Conservation (phyloP, 2,888 invertebrate genomes). For the Ectropis crepuscularia region DNA sequence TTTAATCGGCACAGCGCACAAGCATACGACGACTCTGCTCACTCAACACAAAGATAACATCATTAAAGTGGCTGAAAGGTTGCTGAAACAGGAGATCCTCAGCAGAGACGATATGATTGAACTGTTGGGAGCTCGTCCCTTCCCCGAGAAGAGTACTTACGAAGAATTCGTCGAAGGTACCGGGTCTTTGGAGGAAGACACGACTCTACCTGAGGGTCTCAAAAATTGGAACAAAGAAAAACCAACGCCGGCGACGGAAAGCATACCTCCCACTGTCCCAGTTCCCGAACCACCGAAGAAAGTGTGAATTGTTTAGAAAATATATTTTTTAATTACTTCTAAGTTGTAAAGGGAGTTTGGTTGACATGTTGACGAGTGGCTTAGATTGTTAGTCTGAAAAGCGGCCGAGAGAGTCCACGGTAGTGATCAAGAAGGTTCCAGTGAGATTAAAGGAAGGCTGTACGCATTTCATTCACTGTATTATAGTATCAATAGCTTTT, state of each 20-base stretch:
- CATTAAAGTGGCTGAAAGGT: constrained; percentile 93
- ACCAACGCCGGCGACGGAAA: constrained; percentile 56
- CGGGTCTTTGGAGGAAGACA: constrained; percentile 98
- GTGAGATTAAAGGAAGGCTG: constrained; percentile 41
- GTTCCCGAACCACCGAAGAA: constrained; percentile 58
- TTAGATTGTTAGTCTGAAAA: constrained; percentile 48
- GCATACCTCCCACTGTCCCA: constrained; percentile 57
- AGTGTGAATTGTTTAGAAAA: constrained; percentile 64
- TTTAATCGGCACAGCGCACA: constrained; percentile 87
- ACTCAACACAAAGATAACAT: constrained; percentile 93
- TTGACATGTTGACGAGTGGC: constrained; percentile 50
- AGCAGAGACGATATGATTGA: constrained; percentile 99
- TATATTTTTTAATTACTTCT: constrained; percentile 74
- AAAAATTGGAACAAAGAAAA: constrained; percentile 96
- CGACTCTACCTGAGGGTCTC: constrained; percentile 96
- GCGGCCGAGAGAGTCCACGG: constrained; percentile 38
- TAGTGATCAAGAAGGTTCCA: constrained; percentile 31
- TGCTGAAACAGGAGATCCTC: constrained; percentile 97
- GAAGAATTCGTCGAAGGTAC: constrained; percentile 99
- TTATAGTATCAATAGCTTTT: constrained; percentile 49
- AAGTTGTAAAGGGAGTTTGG: constrained; percentile 71
- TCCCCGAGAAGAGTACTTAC: constrained; percentile 99
- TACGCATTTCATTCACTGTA: constrained; percentile 43
- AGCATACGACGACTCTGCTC: constrained; percentile 91
- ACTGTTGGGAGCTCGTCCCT: constrained; percentile 96